Evolutionary conservation across 2,113 vertebrate genomes (phyloP), one percentile per base, ranked within the genome.

Genomic region (Propithecus coquereli): DNA sequence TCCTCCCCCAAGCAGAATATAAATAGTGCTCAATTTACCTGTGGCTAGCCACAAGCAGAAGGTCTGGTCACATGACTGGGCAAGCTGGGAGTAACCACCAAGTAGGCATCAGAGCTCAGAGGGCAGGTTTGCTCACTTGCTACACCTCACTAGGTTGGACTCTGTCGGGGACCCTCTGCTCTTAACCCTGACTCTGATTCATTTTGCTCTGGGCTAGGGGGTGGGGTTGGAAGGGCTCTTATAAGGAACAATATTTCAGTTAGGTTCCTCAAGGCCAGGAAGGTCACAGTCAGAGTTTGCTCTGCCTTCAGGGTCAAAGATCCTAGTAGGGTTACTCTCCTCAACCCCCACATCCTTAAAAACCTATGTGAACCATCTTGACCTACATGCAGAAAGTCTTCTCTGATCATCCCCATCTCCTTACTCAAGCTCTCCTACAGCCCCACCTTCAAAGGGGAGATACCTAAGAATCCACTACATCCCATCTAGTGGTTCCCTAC

Each of bases 1-100:
- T 71, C 82, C 81, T 85, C 12, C 59, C 20, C 30, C 43, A 63
- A 37, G 61, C 34, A 84, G 85, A 81, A 45, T n/a, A 94, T 70
- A 97, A 97, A 96, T 74, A 89, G 96, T 9, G 14, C 66, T 95
- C 87, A 57, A 86, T 95, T 97, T 96, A 97, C 96, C 92, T 94
- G 95, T 88, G 92, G 96, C 87, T 79, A 59, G 82, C 95, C 95
- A 92, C 81, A 92, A 34, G 96, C 95, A 95, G 87, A 80, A 90
- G 57, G 93, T 50, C 87, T 82, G 54, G 59, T 94, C 97, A 97
- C 79, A 20, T 85, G 96, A 65, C 37, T 17, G 23, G 71, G 43
- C 27, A 76, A 71, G 83, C 71, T 43, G 68, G 71, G 65, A 61
- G 23, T 73, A 54, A 87, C 92, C 81, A 88, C 20, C 13, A 5